These are phyloP conservation scores for Hirundo rustica DNA, from an alignment of 2,797 vertebrate genomes.

Conservation along the genomic window DNA sequence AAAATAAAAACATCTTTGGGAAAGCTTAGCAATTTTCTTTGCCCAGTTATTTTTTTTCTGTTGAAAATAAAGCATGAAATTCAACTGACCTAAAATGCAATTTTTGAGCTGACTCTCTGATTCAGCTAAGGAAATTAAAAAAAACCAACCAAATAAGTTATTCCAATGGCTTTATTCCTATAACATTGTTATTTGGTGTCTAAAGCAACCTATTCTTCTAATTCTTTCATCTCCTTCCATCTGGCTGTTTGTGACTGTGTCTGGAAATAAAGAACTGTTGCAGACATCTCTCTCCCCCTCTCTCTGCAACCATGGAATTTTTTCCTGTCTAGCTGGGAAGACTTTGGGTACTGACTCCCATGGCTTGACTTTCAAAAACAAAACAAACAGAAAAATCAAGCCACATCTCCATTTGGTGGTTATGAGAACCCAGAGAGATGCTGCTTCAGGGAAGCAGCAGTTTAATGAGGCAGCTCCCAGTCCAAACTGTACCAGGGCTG, in stretches of 20 bases:
- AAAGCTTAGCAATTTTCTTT: background rate
- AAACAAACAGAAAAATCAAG: constrained; percentile 35
- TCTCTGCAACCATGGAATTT: background rate
- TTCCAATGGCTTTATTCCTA: constrained; percentile 8
- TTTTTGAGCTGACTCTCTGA: background rate
- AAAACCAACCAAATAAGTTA: background rate
- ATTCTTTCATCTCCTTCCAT: constrained; percentile 55
- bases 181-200: constrained; percentile 10
- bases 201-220: constrained; percentile 33
- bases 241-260: background rate
- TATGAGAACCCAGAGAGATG: constrained; percentile 3
- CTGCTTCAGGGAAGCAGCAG: background rate
- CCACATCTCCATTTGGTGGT: background rate
- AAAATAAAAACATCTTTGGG: background rate
- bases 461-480: background rate
- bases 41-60: background rate
- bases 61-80: background rate
- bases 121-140: background rate
- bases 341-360: background rate
- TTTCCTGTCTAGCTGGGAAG: constrained; percentile 15
- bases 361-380: constrained; percentile 2
- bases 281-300: background rate
- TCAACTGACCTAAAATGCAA: background rate
- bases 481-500: rapidly evolving
- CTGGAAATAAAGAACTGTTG: constrained; percentile 49